Evolutionary conservation across 2,888 invertebrate genomes (phyloP), one percentile per base, ranked within the genome.

Genomic region (Entomobrya proxima): DNA sequence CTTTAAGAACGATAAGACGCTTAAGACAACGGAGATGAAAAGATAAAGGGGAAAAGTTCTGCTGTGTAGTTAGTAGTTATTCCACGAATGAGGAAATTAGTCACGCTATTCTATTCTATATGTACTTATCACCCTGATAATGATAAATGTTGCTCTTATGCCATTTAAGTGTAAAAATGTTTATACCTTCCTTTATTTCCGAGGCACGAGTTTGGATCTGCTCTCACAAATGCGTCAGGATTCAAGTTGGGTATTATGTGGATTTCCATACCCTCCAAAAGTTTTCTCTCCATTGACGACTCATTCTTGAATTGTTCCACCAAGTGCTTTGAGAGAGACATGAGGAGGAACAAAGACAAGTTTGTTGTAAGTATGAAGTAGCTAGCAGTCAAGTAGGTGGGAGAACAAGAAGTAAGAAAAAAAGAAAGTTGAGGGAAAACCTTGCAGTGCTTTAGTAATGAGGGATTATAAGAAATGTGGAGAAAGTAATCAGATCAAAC

Each of bases 201-300:
- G 24, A n/a, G 52, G 67, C 90, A 90, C 7, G 85, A 86, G 5
- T 89, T 89, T 15, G 87, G 80, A 50, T 76, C 32, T 7, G 90
- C 88, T 44, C 55, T 86, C 0, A 76, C 85, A 50, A 86, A 93
- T 13, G 94, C 94, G 91, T 94, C 94, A 0, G 94, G 94, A 91
- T 94, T 94, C 93, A 94, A 93, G 55, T 93, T 92, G 0, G 94
- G 93, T 92, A 94, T 92, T 85, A 94, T 92, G 90, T 94, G 94
- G 52, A 94, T 93, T 79, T 94, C 91, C 0, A 93, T 93, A 27
- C 89, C 90, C 90, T 93, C 91, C 35, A 94, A 91, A 64, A 94
- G 87, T n/a, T 90, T 88, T 3, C 92, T 92, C 74, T 93, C 90
- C 75, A 92, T 91, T 1, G 92, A 91, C 4, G 91, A 90, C 86